Base-by-base conservation (phyloP, 2,113 vertebrate genomes). In the Cololabis saira region DNA sequence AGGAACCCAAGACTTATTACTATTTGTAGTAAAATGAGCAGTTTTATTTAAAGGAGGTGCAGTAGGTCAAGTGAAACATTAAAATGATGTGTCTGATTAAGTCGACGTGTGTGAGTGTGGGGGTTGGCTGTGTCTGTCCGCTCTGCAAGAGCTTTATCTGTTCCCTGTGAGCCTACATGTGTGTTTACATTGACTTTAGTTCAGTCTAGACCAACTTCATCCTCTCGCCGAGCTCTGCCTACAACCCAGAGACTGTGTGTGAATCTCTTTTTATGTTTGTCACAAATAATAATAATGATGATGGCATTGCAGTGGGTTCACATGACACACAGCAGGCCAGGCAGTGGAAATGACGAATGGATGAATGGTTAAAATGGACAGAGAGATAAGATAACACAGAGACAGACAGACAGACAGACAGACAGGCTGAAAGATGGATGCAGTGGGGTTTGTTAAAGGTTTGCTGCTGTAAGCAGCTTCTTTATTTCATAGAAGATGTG, bases 191-290 rank as follows among this genome's bases (percentile, higher is more conserved):
- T 27, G 78, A 73, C 75, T 86, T 73, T 78, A 78, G 61, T 59
- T 44, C 41, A 78, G 71, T 78, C 80, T 84, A 85, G 80, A 77
- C 61, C 73, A 54, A 61, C 79, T 86, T 88, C 86, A 87, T 85
- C 85, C 84, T 82, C 67, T 88, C 83, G 79, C 67, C 69, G 82
- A 75, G 84, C 84, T 69, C 67, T 64, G 73, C 76, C 71, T 88
- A 78, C 74, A 71, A 85, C 67, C 73, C 67, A 27, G 24, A 27
- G 24, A 27, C 24, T 3, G 24, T 27, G 33, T 37, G 33, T 37
- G 33, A 9, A 37, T 37, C 10, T 7, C n/a, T 37, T 37, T 37
- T 11, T 37, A 11, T 71, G 55, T 60, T 52, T 74, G 65, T 75
- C 72, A 80, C 47, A 75, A 77, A 68, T 69, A 77, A 72, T 69